phyloP scores from a whole-genome alignment of 2,797 vertebrate species.

The Petrocephalus schoutedeni region DNA sequence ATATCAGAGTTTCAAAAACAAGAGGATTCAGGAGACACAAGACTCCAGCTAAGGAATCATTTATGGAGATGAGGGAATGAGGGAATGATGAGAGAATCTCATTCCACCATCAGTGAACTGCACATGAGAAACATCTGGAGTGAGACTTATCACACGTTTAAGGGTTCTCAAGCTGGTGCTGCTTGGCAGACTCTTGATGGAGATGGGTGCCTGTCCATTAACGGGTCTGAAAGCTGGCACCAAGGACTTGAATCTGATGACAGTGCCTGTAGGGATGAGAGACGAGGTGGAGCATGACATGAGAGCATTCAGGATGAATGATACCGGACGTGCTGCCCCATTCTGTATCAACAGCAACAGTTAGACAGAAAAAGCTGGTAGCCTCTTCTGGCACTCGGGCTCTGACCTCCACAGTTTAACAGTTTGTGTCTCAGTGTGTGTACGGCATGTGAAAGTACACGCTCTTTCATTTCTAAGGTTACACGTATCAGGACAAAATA shows the following conservation, averaged over 20 bases:
- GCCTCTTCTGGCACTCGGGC: not conserved
- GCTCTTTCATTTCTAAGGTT: no score
- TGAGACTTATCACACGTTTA: not conserved
- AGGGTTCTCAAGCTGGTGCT: not conserved
- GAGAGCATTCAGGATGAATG: not conserved
- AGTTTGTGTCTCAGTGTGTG: no score
- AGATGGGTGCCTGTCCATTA: not conserved
- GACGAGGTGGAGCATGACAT: not conserved
- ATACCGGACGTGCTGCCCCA: not conserved
- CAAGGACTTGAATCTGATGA: not conserved
- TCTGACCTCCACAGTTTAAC: no score
- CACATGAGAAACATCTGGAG: not conserved
- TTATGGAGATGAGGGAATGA: not conserved
- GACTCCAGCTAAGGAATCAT: not conserved
- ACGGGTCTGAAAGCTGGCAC: not conserved
- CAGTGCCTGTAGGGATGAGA: not conserved
- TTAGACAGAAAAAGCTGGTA: not conserved
- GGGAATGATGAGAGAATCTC: not conserved
- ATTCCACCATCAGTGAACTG: not conserved
- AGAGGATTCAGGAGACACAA: not conserved
- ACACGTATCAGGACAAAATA: no score
- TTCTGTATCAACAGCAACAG: not conserved
- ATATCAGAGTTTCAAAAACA: not conserved
- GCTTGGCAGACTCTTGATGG: not conserved
- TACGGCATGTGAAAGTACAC: no score